These are phyloP conservation scores for Macrotrachela quadricornifera DNA, from an alignment of 1,140 invertebrate genomes.

Conservation along the genomic window DNA sequence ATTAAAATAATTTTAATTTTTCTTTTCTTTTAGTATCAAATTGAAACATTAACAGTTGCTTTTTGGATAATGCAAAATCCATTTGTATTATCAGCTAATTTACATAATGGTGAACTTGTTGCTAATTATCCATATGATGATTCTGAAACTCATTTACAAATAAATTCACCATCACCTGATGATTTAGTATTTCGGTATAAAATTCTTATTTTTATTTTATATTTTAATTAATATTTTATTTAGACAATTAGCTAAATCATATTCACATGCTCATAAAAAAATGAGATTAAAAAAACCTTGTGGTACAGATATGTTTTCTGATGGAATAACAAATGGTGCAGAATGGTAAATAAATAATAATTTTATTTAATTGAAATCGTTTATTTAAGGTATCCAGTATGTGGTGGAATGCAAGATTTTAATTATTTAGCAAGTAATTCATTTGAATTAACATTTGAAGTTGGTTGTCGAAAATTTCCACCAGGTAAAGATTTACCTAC, in stretches of 20 bases:
- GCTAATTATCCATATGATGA: conserved; percentile 51
- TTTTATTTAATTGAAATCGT: conserved; percentile 12
- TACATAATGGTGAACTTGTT: conserved; percentile 76
- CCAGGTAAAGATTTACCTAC: conserved; percentile 53
- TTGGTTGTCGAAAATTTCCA: conserved; percentile 90
- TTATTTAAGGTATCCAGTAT: conserved; percentile 3
- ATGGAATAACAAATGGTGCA: conserved; percentile 75
- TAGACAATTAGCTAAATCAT: conserved; percentile 47
- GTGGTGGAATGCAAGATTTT: conserved; percentile 82
- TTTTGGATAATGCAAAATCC: conserved; percentile 60
- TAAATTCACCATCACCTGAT: conserved; percentile 6
- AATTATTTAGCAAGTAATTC: conserved; percentile 92
- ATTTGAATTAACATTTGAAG: conserved; percentile 90
- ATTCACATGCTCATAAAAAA: conserved; percentile 23
- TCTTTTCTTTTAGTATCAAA: conserved; percentile 33
- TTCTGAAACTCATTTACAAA: not conserved
- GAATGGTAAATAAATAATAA: conserved; percentile 50
- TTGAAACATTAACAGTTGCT: conserved; percentile 74
- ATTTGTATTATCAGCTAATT: conserved; percentile 84
- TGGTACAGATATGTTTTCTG: conserved; percentile 54
- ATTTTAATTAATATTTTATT: conserved; percentile 11
- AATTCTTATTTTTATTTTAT: conserved; percentile 42
- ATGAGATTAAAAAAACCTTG: conserved; percentile 35
- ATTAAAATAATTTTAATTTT: not conserved
- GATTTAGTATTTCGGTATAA: conserved; percentile 34